These are phyloP conservation scores for Leptinotarsa undecemlineata DNA, from an alignment of 1,140 invertebrate species.

Conservation along the genomic window DNA sequence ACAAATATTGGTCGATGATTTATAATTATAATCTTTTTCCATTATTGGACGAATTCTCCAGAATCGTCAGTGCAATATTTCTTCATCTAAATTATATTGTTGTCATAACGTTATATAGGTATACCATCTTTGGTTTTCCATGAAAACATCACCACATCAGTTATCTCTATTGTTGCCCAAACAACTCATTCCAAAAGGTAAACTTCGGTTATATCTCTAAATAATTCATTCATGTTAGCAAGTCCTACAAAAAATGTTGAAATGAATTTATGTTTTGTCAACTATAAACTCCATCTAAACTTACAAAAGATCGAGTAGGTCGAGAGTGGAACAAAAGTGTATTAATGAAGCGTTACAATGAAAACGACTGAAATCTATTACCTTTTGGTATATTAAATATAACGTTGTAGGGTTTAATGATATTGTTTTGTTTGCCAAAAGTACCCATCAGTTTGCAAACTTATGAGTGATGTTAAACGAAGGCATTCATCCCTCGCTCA, in stretches of 20 bases:
- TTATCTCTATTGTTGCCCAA: no score
- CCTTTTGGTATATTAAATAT: slow-evolving; percentile 9
- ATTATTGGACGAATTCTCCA: no score
- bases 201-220: no score
- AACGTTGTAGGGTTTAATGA: slow-evolving; percentile 14
- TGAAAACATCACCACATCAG: no score
- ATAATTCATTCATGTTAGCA: no score
- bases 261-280: not conserved
- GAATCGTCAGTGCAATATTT: no score
- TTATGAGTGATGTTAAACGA: slow-evolving; percentile 28
- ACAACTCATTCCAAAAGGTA: no score
- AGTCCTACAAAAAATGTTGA: not conserved
- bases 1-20: no score
- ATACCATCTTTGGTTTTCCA: no score
- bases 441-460: slow-evolving; percentile 2
- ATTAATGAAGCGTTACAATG: slow-evolving; percentile 17
- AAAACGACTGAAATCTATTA: slow-evolving; percentile 23
- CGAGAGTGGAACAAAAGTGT: not conserved
- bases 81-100: no score
- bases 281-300: not conserved
- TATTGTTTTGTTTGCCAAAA: slow-evolving; percentile 13
- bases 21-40: no score
- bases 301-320: not conserved
- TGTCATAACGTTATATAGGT: no score
- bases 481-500: slow-evolving; percentile 19